A percentile compares a stretch with the other conserved stretches of the same genome.
phyloP scores from a whole-genome alignment of 1,140 invertebrate genomes.

The Pemphigus obesinymphae region DNA sequence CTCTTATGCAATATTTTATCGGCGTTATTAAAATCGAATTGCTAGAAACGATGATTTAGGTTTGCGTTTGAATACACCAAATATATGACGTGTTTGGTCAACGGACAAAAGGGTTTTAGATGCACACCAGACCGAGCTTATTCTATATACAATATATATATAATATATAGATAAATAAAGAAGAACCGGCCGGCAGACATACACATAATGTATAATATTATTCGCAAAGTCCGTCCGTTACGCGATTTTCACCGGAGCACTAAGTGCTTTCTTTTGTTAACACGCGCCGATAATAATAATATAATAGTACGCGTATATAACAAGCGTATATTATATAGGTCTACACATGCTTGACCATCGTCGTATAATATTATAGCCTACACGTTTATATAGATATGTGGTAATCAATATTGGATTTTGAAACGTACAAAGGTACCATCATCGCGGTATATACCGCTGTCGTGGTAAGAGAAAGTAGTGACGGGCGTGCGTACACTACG shows the following conservation, averaged over 20 bases:
- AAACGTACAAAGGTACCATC: neutral
- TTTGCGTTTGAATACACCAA: no score
- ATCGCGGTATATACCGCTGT: neutral
- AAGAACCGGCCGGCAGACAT: no score
- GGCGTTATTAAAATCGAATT: no score
- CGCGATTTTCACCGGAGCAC: neutral
- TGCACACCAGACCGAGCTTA: no score
- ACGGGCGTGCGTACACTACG: neutral
- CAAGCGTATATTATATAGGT: no score
- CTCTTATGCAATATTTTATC: no score
- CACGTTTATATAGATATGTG: neutral
- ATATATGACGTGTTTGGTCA: no score
- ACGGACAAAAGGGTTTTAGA: no score
- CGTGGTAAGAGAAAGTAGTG: neutral
- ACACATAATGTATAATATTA: neutral
- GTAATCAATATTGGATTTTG: neutral
- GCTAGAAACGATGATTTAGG: no score
- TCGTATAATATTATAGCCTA: neutral
- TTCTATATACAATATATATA: no score
- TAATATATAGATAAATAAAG: no score
- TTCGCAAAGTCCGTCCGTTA: neutral
- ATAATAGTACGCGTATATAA: no score
- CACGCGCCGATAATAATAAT: neutral
- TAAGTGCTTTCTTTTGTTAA: conserved; percentile 33
- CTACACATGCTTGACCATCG: neutral